Evolutionary conservation across 1,140 invertebrate genomes (phyloP).

Genomic region (Drosophila repleta): DNA sequence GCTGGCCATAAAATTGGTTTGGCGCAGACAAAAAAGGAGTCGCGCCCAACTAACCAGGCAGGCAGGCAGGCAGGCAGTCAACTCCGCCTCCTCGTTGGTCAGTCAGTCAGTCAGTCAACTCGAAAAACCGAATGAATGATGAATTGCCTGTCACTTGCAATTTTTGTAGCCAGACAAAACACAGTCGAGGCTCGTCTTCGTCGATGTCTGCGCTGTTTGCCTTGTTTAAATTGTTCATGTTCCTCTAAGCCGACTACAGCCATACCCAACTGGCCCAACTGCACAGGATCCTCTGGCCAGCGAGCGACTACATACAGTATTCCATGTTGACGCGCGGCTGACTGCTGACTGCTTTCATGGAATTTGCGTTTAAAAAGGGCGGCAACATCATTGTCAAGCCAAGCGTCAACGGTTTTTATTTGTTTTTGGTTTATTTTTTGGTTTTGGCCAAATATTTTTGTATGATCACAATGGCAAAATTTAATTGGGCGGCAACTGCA

Average conservation of each 20-base stretch:
- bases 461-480: constrained; percentile 58
- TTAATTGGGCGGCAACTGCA: constrained; percentile 64
- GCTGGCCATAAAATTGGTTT: constrained; percentile 74
- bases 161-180: constrained; percentile 77
- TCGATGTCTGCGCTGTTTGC: constrained; percentile 45
- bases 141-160: constrained; percentile 82
- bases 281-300: constrained; percentile 14
- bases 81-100: constrained; percentile 43
- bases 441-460: constrained; percentile 34
- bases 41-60: constrained; percentile 34
- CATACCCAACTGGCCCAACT: neutral
- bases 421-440: constrained; percentile 6
- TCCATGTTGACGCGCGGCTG: constrained; percentile 48
- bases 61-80: constrained; percentile 22
- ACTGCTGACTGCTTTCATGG: constrained; percentile 70
- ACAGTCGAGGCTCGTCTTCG: constrained; percentile 49
- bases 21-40: constrained; percentile 73
- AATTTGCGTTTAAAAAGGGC: constrained; percentile 77
- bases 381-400: constrained; percentile 69
- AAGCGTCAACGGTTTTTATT: constrained; percentile 37
- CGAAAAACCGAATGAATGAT: constrained; percentile 78
- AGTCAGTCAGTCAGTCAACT: constrained; percentile 43
- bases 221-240: constrained; percentile 79
- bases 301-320: constrained; percentile 12
- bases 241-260: constrained; percentile 58